phyloP scores from a whole-genome alignment of 2,113 vertebrate genomes.

The Mirounga angustirostris region DNA sequence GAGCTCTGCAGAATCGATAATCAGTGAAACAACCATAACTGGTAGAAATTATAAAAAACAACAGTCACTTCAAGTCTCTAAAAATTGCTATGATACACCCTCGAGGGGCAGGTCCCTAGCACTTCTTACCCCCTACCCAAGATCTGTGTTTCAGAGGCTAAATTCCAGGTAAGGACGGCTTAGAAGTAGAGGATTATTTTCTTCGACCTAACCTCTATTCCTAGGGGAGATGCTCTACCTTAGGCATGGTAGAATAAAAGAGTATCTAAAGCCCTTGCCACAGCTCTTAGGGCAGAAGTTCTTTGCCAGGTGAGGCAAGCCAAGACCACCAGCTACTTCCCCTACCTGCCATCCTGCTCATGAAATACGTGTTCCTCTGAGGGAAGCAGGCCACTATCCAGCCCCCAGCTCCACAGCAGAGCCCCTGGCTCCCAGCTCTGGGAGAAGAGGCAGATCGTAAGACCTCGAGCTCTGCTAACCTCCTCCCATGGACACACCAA shows the following conservation, averaged over 20 bases:
- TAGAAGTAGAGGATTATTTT: background rate
- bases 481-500: background rate
- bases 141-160: background rate
- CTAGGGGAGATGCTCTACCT: background rate
- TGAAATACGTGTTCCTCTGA: background rate
- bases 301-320: background rate
- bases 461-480: background rate
- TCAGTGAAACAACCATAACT: background rate
- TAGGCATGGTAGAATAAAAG: background rate
- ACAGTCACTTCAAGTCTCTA: background rate
- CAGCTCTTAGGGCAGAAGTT: background rate
- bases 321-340: background rate
- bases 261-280: background rate
- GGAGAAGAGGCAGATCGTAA: background rate
- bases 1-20: background rate
- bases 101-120: background rate
- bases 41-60: constrained; percentile 40
- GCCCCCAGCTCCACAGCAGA: background rate
- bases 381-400: background rate
- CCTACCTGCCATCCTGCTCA: background rate
- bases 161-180: background rate
- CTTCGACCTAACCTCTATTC: background rate
- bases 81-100: background rate
- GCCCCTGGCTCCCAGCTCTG: background rate
- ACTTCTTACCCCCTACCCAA: background rate